These are phyloP conservation scores for Clarias platycephalus DNA, from an alignment of 2,797 vertebrate genomes.

Conservation along the genomic window DNA sequence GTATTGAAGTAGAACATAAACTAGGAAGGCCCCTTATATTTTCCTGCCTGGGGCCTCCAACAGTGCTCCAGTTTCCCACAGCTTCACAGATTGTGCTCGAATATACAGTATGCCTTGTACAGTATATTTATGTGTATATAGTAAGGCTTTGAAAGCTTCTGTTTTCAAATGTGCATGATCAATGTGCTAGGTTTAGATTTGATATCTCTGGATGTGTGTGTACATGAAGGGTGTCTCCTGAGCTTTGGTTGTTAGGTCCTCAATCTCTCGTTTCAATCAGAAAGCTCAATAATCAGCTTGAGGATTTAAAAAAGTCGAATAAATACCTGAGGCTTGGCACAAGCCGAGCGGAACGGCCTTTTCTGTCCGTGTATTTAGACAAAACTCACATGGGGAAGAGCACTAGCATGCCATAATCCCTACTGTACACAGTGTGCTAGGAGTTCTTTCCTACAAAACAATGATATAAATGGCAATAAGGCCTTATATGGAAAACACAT, in stretches of 20 bases:
- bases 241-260: constrained; percentile 38
- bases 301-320: constrained; percentile 28
- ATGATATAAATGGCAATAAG: constrained; percentile 19
- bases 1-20: neutral
- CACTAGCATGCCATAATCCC: constrained; percentile 21
- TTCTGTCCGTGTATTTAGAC: constrained; percentile 50
- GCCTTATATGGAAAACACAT: constrained; percentile 26
- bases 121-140: neutral
- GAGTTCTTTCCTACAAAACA: neutral
- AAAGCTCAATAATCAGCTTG: constrained; percentile 33
- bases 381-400: constrained; percentile 46
- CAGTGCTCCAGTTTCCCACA: neutral
- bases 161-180: constrained; percentile 24
- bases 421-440: neutral
- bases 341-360: constrained; percentile 35
- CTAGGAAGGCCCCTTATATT: too few species aligned
- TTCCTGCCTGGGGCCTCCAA: neutral
- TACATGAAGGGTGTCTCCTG: constrained; percentile 14
- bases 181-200: constrained; percentile 10
- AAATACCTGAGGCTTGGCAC: constrained; percentile 49
- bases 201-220: constrained; percentile 22
- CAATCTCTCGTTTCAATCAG: constrained; percentile 41
- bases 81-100: neutral
- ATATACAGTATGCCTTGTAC: neutral
- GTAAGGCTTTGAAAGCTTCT: neutral